Evolutionary conservation across 2,113 vertebrate species (phyloP).

Genomic region (Lophura nycthemera): DNA sequence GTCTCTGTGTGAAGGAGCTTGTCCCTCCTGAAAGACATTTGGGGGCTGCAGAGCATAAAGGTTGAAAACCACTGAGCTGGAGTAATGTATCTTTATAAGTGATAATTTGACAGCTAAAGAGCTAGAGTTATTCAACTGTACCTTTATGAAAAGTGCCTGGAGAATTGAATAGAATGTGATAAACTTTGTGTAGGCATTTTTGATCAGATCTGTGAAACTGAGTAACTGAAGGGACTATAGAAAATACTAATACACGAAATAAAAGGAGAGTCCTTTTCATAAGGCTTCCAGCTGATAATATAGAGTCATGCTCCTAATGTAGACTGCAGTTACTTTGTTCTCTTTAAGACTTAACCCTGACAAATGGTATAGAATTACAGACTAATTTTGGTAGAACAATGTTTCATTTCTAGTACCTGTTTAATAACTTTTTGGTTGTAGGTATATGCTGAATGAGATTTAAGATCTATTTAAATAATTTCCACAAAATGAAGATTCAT

Average conservation of each 20-base stretch:
- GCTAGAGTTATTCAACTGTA: constrained; percentile 52
- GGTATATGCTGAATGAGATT: neutral
- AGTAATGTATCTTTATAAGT: constrained; percentile 48
- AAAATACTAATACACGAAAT: constrained; percentile 32
- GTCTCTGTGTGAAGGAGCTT: neutral
- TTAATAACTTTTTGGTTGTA: neutral
- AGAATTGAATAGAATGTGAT: constrained; percentile 43
- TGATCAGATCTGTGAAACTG: constrained; percentile 43
- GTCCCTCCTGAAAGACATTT: constrained; percentile 24
- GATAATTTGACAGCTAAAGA: constrained; percentile 59
- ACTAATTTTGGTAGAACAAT: neutral
- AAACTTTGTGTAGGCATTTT: constrained; percentile 57
- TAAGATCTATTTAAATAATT: neutral
- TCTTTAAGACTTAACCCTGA: neutral
- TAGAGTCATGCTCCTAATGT: neutral
- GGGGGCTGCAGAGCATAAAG: constrained; percentile 14
- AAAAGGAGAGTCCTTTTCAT: constrained; percentile 27
- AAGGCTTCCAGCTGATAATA: constrained; percentile 11
- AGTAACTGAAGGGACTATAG: constrained; percentile 34
- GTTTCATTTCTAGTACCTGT: neutral
- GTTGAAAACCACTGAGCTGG: constrained; percentile 50
- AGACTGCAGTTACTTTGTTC: neutral
- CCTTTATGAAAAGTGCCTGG: constrained; percentile 44
- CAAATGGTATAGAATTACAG: neutral
- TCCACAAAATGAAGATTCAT: neutral